Evolutionary conservation across 1,140 invertebrate genomes (phyloP).

Genomic region (Streblospio benedicti): DNA sequence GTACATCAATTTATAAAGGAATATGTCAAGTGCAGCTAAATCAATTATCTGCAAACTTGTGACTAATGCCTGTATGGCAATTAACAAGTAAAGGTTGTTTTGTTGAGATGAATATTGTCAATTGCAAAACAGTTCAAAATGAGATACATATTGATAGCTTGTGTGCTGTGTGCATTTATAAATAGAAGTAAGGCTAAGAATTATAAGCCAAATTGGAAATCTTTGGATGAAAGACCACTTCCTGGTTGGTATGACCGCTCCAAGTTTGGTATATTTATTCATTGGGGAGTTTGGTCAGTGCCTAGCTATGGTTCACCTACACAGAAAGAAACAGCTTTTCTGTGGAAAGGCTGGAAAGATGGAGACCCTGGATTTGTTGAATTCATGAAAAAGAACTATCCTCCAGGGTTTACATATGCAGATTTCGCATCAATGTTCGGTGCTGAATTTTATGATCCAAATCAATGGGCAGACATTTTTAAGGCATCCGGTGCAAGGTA

Average conservation of each 20-base stretch:
- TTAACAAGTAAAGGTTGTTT: no score
- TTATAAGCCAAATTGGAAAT: conserved; percentile 37
- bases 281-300: conserved; percentile 47
- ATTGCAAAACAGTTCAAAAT: no score
- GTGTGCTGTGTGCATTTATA: no score
- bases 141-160: no score
- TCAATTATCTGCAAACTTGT: no score
- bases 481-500: conserved; percentile 21
- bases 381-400: conserved; percentile 25
- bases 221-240: conserved; percentile 42
- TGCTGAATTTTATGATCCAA: conserved; percentile 18
- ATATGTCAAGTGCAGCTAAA: no score
- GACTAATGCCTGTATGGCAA: no score
- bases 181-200: no score
- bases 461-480: conserved; percentile 20
- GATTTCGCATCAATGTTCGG: conserved; percentile 19
- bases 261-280: conserved; percentile 48
- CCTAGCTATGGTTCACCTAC: conserved; percentile 33
- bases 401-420: conserved; percentile 21
- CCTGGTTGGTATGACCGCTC: conserved; percentile 46
- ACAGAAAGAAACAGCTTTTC: conserved; percentile 31
- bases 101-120: no score
- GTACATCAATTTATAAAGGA: no score
- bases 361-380: conserved; percentile 6
- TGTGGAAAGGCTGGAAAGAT: conserved; percentile 39